Conservation (phyloP, 2,888 invertebrate species). For the Andricus curvator region DNA sequence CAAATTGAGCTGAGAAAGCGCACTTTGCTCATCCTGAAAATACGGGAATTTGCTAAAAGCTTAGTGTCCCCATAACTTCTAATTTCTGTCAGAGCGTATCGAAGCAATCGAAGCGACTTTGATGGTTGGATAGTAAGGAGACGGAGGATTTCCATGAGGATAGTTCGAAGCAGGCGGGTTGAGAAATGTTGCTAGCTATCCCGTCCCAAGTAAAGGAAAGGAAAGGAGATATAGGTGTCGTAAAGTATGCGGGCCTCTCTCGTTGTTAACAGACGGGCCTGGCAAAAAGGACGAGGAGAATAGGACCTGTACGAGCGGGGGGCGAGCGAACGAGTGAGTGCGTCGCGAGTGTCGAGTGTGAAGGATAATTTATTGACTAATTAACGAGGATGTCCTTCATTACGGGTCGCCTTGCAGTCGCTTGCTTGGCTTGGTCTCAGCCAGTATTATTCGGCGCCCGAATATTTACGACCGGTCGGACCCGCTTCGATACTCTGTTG, state of each 20-base stretch:
- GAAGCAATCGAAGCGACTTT: constrained; percentile 24
- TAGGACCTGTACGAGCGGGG: too few relatives aligned
- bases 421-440: constrained; percentile 57
- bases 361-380: constrained; percentile 78
- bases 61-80: constrained; percentile 32
- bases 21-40: background rate
- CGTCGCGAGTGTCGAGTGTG: constrained; percentile 70
- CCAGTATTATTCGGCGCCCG: constrained; percentile 75
- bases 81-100: constrained; percentile 36
- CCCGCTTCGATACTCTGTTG: constrained; percentile 61
- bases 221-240: constrained; percentile 45
- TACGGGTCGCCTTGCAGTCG: constrained; percentile 71
- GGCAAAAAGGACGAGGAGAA: constrained; percentile 39
- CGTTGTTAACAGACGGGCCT: constrained; percentile 24
- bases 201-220: background rate
- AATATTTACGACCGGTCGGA: constrained; percentile 76
- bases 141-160: constrained; percentile 21
- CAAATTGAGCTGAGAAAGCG: constrained; percentile 6
- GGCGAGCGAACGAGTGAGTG: constrained; percentile 50
- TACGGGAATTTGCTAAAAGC: constrained; percentile 20
- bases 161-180: background rate
- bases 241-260: constrained; percentile 47
- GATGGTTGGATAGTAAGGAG: constrained; percentile 16
- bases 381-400: constrained; percentile 78
- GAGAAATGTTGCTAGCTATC: constrained; percentile 16